phyloP scores from a whole-genome alignment of 2,113 vertebrate species.

The Balaeniceps rex region DNA sequence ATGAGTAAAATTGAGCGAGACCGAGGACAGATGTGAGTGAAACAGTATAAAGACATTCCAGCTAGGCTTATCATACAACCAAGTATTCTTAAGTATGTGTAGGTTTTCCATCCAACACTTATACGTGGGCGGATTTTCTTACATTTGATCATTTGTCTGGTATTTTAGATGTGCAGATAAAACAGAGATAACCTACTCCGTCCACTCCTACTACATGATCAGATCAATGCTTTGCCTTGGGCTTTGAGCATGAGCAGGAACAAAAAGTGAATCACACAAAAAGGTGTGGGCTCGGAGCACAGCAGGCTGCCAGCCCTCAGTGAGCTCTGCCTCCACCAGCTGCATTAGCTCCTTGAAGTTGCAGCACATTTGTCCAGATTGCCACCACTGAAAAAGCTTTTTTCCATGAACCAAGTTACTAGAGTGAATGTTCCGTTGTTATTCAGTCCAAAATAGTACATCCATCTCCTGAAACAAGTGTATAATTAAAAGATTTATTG shows the following conservation, averaged over 20 bases:
- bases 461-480: slow-evolving; percentile 32
- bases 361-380: slow-evolving; percentile 17
- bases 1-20: not conserved
- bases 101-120: not conserved
- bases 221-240: not conserved
- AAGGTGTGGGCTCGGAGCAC: slow-evolving; percentile 39
- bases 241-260: slow-evolving; percentile 2
- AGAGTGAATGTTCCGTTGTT: slow-evolving; percentile 38
- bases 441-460: slow-evolving; percentile 31
- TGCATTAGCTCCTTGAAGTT: not conserved
- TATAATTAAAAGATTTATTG: slow-evolving; percentile 29
- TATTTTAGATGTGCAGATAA: not conserved
- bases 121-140: not conserved
- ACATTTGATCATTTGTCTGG: not conserved
- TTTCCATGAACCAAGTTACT: not conserved
- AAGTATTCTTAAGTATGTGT: not conserved
- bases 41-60: not conserved
- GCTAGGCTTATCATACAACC: not conserved
- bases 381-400: not conserved
- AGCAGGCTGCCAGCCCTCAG: not conserved
- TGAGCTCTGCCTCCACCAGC: slow-evolving; percentile 20
- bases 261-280: not conserved
- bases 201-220: slow-evolving; percentile 30
- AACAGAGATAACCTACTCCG: not conserved
- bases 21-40: not conserved